A percentile compares a stretch with the other conserved stretches of the same genome.
phyloP scores from a whole-genome alignment of 2,888 invertebrate species.

The Lycaena phlaeas region DNA sequence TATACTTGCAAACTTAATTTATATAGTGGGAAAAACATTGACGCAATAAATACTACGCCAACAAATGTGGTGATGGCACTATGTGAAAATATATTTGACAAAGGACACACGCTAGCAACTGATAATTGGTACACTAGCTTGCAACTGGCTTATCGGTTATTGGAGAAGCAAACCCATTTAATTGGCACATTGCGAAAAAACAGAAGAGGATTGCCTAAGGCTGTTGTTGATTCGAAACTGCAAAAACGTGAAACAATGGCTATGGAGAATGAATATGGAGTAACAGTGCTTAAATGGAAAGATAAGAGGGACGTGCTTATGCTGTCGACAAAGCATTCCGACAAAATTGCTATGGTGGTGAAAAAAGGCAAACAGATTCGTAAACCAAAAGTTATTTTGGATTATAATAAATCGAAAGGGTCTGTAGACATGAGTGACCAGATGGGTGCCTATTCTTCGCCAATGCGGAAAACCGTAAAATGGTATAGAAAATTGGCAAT shows the following conservation, averaged over 20 bases:
- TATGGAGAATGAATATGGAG: conserved; percentile 27
- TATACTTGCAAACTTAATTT: conserved; percentile 25
- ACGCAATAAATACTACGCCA: conserved; percentile 24
- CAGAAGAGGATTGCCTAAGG: conserved; percentile 27
- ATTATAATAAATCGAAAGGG: conserved; percentile 31
- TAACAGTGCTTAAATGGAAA: conserved; percentile 25
- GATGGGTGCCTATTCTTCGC: conserved; percentile 26
- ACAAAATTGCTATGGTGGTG: conserved; percentile 15
- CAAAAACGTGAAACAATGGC: conserved; percentile 23
- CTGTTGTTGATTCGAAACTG: conserved; percentile 28
- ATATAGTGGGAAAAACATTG: conserved; percentile 29
- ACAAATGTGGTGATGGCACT: conserved; percentile 26
- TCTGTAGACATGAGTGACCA: conserved; percentile 34
- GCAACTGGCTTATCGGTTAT: conserved; percentile 26
- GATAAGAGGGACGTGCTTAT: conserved; percentile 23
- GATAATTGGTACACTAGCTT: conserved; percentile 34
- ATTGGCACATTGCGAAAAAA: conserved; percentile 33
- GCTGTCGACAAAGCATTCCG: conserved; percentile 32
- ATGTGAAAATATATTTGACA: conserved; percentile 23
- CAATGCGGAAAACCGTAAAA: conserved; percentile 31
- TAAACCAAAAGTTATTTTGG: conserved; percentile 24
- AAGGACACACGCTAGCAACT: conserved; percentile 27
- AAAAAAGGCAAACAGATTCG: conserved; percentile 21
- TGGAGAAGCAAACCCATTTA: conserved; percentile 29
- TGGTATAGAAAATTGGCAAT: conserved; percentile 35